A percentile compares a stretch with the other conserved stretches of the same genome.
Conservation (phyloP, 2,113 vertebrate genomes). For the human (Homo sapiens) region DNA sequence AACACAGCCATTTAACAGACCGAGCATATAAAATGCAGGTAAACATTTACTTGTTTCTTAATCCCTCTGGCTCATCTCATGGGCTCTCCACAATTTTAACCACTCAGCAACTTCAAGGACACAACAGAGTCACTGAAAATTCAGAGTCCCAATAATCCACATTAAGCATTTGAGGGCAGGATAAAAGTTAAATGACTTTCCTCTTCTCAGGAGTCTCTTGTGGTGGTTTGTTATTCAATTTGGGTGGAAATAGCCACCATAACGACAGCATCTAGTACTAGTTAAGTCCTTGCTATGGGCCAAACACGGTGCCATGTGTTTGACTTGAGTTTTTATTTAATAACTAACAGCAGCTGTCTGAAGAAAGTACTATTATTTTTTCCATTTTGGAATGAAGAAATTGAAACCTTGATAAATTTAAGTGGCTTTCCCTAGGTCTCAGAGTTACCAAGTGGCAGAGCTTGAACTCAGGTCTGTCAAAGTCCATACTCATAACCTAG, state of each 20-base stretch:
- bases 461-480: slow-evolving; percentile 4
- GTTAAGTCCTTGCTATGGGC: not conserved
- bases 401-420: not conserved
- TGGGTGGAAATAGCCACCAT: not conserved
- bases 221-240: not conserved
- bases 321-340: not conserved
- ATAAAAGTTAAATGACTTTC: not conserved
- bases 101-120: slow-evolving; percentile 31
- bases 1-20: slow-evolving; percentile 60
- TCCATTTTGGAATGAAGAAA: not conserved
- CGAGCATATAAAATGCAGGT: slow-evolving; percentile 60
- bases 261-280: not conserved
- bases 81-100: not conserved
- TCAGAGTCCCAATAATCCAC: not conserved
- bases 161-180: not conserved
- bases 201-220: not conserved
- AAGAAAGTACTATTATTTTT: not conserved
- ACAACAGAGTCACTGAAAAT: slow-evolving; percentile 6
- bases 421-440: not conserved
- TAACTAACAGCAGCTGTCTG: not conserved
- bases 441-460: not conserved
- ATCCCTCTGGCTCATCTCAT: slow-evolving; percentile 29
- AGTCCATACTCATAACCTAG: not conserved
- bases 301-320: not conserved
- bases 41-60: slow-evolving; percentile 67